A percentile compares a stretch with the other conserved stretches of the same genome.
phyloP scores from a whole-genome alignment of 2,113 vertebrate species.

The Triplophysa dalaica region DNA sequence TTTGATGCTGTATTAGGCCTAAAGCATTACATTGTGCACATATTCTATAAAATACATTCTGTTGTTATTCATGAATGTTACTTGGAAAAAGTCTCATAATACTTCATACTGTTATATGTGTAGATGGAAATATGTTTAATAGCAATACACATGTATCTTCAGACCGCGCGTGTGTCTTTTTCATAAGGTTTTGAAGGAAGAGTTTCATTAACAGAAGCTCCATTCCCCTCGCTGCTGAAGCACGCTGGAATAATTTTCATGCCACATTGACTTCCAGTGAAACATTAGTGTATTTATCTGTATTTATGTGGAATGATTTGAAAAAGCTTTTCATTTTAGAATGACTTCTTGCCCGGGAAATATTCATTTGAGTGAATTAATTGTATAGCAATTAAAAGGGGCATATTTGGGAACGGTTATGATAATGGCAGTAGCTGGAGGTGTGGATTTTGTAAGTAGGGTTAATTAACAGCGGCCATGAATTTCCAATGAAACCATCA shows the following conservation, averaged over 20 bases:
- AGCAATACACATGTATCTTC: neutral
- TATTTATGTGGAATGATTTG: conserved; percentile 71
- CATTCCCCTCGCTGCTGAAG: conserved; percentile 54
- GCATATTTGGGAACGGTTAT: conserved; percentile 74
- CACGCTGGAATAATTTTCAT: conserved; percentile 58
- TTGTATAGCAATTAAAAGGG: conserved; percentile 71
- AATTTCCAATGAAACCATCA: conserved; percentile 51
- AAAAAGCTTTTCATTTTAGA: conserved; percentile 69
- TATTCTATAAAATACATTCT: conserved; percentile 26
- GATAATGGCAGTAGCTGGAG: conserved; percentile 72
- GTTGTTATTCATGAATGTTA: neutral
- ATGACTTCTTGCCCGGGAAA: conserved; percentile 68
- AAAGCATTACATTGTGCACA: conserved; percentile 19
- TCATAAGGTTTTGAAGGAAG: neutral
- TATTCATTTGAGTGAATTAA: conserved; percentile 70
- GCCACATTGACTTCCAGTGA: conserved; percentile 61
- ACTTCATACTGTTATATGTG: neutral
- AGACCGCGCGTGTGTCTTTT: neutral
- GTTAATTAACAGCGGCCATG: conserved; percentile 53
- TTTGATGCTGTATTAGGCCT: conserved; percentile 13
- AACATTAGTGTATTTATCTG: conserved; percentile 68
- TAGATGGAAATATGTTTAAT: neutral
- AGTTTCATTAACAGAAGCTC: conserved; percentile 34
- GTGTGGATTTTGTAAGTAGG: conserved; percentile 68
- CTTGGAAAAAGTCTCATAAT: neutral